These are phyloP conservation scores for Etheostoma perlongum DNA, from an alignment of 2,797 vertebrate species.

Conservation along the genomic window DNA sequence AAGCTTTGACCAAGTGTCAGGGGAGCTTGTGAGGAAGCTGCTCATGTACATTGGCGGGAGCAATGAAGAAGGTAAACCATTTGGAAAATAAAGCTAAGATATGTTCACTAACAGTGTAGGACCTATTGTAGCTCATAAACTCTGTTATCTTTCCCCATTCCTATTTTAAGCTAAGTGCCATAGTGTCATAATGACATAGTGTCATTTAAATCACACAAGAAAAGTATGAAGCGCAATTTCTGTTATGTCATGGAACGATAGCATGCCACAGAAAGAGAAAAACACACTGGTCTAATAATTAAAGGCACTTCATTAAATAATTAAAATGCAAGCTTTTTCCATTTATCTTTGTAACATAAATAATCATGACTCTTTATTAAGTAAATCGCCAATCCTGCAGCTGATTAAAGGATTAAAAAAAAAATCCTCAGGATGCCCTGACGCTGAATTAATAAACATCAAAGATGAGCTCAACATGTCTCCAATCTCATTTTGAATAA, in stretches of 20 bases:
- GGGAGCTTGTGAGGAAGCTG: conserved; percentile 90
- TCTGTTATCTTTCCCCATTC: neutral
- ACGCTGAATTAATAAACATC: no score
- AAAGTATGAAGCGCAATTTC: neutral
- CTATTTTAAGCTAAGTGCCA: neutral
- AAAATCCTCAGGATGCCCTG: neutral
- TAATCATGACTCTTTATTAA: neutral
- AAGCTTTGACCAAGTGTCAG: conserved; percentile 89
- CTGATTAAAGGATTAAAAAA: neutral
- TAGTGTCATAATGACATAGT: no score
- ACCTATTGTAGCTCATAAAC: neutral
- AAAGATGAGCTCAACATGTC: no score
- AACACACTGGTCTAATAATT: neutral
- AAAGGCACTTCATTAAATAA: neutral
- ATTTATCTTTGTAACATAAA: neutral
- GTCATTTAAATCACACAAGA: neutral
- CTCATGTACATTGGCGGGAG: conserved; percentile 92
- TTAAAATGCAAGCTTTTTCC: neutral
- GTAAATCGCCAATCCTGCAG: neutral
- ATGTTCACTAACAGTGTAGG: neutral
- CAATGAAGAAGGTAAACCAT: conserved; percentile 89
- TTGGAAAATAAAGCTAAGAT: neutral
- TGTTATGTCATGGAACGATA: neutral
- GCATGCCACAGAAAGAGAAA: neutral
- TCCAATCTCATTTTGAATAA: neutral